phyloP scores from a whole-genome alignment of 2,113 vertebrate species.

The Menura novaehollandiae region DNA sequence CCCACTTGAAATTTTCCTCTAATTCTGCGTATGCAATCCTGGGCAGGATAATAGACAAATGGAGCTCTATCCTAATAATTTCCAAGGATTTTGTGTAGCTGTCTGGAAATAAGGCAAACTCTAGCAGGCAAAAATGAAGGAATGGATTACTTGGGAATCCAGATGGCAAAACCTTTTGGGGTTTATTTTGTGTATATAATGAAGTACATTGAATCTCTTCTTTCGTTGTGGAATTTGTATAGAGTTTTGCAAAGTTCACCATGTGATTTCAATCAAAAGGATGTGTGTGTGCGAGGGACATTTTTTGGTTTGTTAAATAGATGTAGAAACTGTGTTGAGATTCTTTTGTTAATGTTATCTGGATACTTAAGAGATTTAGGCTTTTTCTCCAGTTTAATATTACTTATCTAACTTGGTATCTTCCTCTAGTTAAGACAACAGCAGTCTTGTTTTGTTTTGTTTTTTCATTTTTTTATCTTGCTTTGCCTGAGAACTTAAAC shows the following conservation, averaged over 20 bases:
- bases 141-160: neutral
- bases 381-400: neutral
- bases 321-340: neutral
- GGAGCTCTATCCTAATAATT: conserved; percentile 13
- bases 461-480: neutral
- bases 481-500: neutral
- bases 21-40: neutral
- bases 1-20: conserved; percentile 25
- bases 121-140: neutral
- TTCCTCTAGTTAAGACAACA: neutral
- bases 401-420: neutral
- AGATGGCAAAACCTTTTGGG: conserved; percentile 29
- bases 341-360: neutral
- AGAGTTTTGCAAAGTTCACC: neutral
- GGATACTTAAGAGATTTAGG: neutral
- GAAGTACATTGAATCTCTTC: neutral
- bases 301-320: neutral
- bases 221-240: neutral
- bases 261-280: conserved; percentile 40
- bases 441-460: neutral
- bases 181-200: neutral
- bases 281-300: neutral
- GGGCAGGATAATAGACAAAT: neutral
- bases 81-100: neutral
- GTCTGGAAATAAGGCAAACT: conserved; percentile 4